Evolutionary conservation across 1,140 invertebrate species (phyloP).

Genomic region (Micrasema minimum): DNA sequence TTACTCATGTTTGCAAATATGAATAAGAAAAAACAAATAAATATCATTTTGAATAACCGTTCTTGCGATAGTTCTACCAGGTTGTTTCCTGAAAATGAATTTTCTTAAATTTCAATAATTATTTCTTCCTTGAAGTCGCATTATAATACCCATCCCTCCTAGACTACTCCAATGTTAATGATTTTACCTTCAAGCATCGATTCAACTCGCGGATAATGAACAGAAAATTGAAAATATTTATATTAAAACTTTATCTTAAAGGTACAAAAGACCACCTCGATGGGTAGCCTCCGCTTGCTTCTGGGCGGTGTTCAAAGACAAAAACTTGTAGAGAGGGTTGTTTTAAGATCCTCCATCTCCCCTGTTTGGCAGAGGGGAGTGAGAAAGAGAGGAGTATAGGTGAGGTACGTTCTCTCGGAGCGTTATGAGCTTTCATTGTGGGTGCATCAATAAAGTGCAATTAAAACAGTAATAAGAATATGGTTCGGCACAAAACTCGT

Average conservation of each 20-base stretch:
- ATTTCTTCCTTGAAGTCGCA: conserved; percentile 32
- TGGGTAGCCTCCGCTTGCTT: conserved; percentile 37
- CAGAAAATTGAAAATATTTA: conserved; percentile 55
- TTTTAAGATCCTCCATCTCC: background rate
- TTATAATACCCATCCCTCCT: conserved; percentile 36
- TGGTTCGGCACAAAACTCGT: conserved; percentile 52
- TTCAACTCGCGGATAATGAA: conserved; percentile 54
- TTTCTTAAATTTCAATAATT: conserved; percentile 38
- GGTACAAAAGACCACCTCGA: conserved; percentile 53
- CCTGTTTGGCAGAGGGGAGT: background rate
- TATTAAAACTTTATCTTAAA: conserved; percentile 55
- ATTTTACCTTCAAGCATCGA: conserved; percentile 53
- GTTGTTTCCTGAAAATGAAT: background rate
- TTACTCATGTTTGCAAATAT: too few relatives aligned
- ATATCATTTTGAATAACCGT: too few relatives aligned
- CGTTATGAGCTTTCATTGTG: conserved; percentile 49
- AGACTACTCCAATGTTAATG: conserved; percentile 51
- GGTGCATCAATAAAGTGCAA: conserved; percentile 55
- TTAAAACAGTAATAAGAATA: conserved; percentile 55
- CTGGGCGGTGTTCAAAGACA: conserved; percentile 48
- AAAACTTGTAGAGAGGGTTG: background rate
- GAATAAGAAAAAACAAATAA: too few relatives aligned
- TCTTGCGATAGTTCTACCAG: too few relatives aligned
- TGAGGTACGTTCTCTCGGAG: conserved; percentile 3
- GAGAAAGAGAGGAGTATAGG: background rate